Conservation (phyloP, 1,140 invertebrate genomes). For the Oryctes rhinoceros region DNA sequence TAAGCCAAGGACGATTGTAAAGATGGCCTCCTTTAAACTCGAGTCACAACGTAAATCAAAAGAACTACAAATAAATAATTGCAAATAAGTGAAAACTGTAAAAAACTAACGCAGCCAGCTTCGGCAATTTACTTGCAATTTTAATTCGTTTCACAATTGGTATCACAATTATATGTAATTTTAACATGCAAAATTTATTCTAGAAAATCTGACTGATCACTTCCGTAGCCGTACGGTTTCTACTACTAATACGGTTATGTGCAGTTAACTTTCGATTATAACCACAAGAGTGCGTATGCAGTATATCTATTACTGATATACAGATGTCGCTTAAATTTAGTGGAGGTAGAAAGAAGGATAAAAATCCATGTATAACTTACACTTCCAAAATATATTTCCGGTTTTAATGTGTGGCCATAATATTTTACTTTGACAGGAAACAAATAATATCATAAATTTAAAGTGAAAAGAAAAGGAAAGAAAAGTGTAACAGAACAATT, state of each 20-base stretch:
- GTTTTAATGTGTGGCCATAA: no score
- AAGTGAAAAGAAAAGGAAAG: no score
- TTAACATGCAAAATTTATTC: slow-evolving; percentile 42
- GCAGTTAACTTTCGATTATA: neutral
- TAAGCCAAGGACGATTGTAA: slow-evolving; percentile 72
- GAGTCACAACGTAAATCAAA: slow-evolving; percentile 68
- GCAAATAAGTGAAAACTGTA: slow-evolving; percentile 43
- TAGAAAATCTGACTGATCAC: slow-evolving; percentile 60
- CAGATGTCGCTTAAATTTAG: neutral
- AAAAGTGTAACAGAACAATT: no score
- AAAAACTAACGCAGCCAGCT: slow-evolving; percentile 42
- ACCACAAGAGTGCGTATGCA: slow-evolving; percentile 8
- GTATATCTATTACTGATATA: neutral
- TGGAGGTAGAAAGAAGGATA: no score
- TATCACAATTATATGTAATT: slow-evolving; percentile 26
- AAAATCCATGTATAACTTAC: no score
- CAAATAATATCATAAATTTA: no score
- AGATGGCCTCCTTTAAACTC: slow-evolving; percentile 73
- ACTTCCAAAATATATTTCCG: no score
- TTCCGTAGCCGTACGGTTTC: slow-evolving; percentile 55
- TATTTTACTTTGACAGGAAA: no score
- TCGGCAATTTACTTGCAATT: slow-evolving; percentile 7
- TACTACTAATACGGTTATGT: neutral
- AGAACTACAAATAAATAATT: slow-evolving; percentile 48
- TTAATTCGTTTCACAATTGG: slow-evolving; percentile 28